Evolutionary conservation across 2,113 vertebrate genomes (phyloP), one percentile per base, ranked within the genome.

Genomic region (Callaeas wilsoni): DNA sequence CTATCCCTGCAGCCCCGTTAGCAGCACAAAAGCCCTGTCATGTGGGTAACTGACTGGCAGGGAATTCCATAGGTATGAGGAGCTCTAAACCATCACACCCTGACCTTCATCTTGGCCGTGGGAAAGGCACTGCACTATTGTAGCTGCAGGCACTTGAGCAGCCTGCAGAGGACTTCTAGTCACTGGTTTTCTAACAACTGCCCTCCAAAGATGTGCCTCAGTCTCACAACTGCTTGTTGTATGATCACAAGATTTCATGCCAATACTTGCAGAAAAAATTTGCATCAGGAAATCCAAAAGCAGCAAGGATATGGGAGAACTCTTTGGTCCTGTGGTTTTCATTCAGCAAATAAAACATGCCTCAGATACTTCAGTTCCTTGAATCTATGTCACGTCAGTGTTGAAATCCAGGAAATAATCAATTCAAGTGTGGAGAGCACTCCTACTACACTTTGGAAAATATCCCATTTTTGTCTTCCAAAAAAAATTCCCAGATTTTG

Each of bases 11-110:
- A 65, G 27, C 18, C 10, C 41, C 27, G 5, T n/a, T 20, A n/a
- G 14, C 4, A n/a, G 39, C 0, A 0, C 26, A 77, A 56, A 78
- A 70, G 12, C n/a, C 10, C 12, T 42, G 14, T 12, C 9, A 2
- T 4, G 32, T 0, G 6, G 57, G 52, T 41, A 52, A 77, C 12
- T 16, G 33, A 16, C 35, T 41, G 16, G 13, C 14, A 70, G 37
- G 25, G 25, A 57, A 46, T 70, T 81, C 26, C 32, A 3, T 10
- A 29, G 18, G 23, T 14, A 3, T 41, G 69, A 65, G 64, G 15
- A 70, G 12, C 42, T 53, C 37, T 62, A 44, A 76, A n/a, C 17
- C 47, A 19, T 26, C 20, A 49, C 17, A 62, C 16, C 26, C 42
- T 30, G 35, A 37, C 35, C 47, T 59, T n/a, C 35, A 30, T 8